These are phyloP conservation scores for Clarias pachynema DNA, from an alignment of 2,797 vertebrate genomes.

Conservation along the genomic window DNA sequence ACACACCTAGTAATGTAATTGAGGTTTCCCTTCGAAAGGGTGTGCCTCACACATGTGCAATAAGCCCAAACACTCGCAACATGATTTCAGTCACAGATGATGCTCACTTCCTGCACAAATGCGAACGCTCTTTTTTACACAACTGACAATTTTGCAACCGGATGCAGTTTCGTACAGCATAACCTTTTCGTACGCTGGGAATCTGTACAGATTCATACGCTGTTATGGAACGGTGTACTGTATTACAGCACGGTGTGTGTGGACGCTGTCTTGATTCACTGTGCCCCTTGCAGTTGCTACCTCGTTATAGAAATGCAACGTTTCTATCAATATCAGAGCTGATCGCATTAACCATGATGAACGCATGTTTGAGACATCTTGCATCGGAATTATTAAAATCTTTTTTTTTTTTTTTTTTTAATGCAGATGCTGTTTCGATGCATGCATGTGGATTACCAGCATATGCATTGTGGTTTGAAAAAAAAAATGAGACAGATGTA, in stretches of 20 bases:
- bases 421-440: conserved; percentile 7
- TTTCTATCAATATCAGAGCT: not conserved
- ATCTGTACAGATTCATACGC: not conserved
- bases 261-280: not conserved
- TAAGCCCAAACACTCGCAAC: conserved; percentile 21
- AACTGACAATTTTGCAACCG: conserved; percentile 4
- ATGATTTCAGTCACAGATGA: conserved; percentile 1
- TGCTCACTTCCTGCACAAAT: conserved; percentile 30
- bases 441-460: conserved; percentile 19
- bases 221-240: not conserved
- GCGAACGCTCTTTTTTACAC: conserved; percentile 22
- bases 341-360: not conserved
- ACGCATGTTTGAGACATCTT: too few relatives aligned
- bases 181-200: not conserved
- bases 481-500: not conserved
- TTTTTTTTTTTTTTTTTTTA: not conserved
- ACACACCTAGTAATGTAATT: not conserved
- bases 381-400: not conserved
- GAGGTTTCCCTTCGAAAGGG: conserved; percentile 18
- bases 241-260: not conserved
- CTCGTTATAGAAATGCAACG: not conserved
- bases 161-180: not conserved
- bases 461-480: not conserved
- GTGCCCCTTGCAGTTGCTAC: not conserved
- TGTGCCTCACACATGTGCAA: conserved; percentile 23